phyloP scores from a whole-genome alignment of 1,140 invertebrate genomes.

The Chironomus striatipennis region DNA sequence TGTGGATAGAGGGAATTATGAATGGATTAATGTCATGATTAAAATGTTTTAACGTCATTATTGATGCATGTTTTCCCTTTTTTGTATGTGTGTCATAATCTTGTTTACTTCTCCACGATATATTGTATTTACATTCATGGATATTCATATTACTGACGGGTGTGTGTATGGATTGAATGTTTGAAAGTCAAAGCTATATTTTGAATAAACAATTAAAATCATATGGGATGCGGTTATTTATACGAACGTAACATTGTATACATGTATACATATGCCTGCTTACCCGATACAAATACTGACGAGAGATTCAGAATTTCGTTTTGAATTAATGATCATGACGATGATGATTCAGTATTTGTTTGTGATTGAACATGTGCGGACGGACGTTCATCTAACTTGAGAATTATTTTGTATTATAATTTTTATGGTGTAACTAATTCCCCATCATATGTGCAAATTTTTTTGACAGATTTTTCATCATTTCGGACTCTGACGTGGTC shows the following conservation, averaged over 20 bases:
- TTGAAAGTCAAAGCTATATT: no score
- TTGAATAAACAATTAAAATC: no score
- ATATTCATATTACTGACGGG: no score
- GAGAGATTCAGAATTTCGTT: no score
- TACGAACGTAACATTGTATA: background rate
- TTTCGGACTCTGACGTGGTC: background rate
- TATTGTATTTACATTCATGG: no score
- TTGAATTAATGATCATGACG: no score
- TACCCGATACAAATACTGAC: background rate
- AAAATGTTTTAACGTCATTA: background rate
- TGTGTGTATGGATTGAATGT: no score
- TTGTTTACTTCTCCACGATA: background rate
- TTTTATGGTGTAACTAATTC: no score
- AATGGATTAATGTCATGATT: conserved; percentile 3
- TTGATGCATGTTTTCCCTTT: background rate
- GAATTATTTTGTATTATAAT: background rate
- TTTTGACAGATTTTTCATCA: background rate
- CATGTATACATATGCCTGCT: background rate
- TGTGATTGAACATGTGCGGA: background rate
- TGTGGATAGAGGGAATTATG: background rate
- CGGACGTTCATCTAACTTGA: background rate
- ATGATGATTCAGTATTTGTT: background rate
- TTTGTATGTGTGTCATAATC: background rate
- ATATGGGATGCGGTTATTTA: background rate
- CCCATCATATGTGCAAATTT: no score